Conservation (phyloP, 2,113 vertebrate genomes). For the Cyanoderma ruficeps region DNA sequence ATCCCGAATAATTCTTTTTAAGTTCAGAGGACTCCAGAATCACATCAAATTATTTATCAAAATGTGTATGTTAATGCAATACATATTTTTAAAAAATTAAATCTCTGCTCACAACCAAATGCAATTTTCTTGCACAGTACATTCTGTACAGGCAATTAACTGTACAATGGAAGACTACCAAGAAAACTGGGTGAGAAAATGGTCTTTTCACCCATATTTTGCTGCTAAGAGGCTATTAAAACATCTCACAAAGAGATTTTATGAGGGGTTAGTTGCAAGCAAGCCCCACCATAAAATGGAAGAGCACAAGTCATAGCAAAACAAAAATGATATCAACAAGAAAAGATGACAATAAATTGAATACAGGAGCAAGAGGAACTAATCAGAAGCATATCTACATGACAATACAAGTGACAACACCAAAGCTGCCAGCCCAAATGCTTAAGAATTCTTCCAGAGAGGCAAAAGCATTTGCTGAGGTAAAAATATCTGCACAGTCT, state of each 20-base stretch:
- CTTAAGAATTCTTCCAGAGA: conserved; percentile 14
- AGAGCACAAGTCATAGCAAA: neutral
- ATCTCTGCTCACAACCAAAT: neutral
- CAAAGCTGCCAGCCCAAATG: conserved; percentile 23
- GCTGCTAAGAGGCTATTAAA: neutral
- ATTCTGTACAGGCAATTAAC: neutral
- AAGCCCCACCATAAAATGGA: neutral
- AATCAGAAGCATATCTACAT: conserved; percentile 20
- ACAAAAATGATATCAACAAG: neutral
- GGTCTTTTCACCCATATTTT: neutral
- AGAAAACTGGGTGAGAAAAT: neutral
- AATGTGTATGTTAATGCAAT: neutral
- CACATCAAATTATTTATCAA: neutral
- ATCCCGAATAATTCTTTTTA: neutral
- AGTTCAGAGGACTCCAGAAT: neutral
- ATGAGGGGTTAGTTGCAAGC: neutral
- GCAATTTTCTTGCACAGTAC: neutral
- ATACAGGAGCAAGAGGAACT: neutral
- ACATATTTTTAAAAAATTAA: neutral
- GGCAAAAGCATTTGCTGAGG: neutral
- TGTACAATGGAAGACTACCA: neutral
- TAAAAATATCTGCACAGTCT: conserved; percentile 48
- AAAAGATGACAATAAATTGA: neutral
- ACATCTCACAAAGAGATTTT: neutral
- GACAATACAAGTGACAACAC: conserved; percentile 35